Evolutionary conservation across 2,797 vertebrate genomes (phyloP).

Genomic region (Lemur catta): DNA sequence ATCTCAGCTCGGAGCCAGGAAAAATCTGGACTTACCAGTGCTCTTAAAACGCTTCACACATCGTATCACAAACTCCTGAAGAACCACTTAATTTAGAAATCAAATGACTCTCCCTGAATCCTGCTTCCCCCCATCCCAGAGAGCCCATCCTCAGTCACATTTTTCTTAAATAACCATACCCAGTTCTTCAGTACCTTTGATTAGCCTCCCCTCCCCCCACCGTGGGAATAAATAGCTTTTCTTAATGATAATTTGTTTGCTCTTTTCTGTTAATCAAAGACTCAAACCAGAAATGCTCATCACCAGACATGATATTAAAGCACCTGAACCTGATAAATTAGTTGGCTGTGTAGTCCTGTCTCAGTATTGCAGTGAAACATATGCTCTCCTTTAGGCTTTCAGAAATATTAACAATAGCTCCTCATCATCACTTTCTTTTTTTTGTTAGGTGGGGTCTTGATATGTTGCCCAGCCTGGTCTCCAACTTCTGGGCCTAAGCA

Average conservation of each 20-base stretch:
- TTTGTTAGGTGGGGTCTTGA: not conserved
- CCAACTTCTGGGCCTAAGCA: not conserved
- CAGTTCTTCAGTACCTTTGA: not conserved
- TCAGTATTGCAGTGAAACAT: not conserved
- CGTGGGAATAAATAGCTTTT: not conserved
- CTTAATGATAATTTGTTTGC: not conserved
- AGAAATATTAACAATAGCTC: not conserved
- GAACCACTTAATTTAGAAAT: not conserved
- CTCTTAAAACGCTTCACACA: not conserved
- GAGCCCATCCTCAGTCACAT: not conserved
- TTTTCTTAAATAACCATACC: not conserved
- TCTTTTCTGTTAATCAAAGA: not conserved
- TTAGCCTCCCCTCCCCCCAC: not conserved
- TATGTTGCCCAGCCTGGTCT: not conserved
- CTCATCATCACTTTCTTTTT: not conserved
- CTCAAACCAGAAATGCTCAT: not conserved
- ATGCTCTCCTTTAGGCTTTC: not conserved
- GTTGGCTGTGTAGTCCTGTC: not conserved
- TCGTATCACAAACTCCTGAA: not conserved
- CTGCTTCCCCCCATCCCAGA: not conserved
- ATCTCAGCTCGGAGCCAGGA: not conserved
- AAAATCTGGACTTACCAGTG: not conserved
- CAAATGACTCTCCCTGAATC: not conserved
- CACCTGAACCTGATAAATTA: not conserved
- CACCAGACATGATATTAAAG: not conserved